Percentiles rank a stretch among this genome's conserved stretches.
Conservation (phyloP, 64 coral and sea anemone genomes). For the Porites australiensis region DNA sequence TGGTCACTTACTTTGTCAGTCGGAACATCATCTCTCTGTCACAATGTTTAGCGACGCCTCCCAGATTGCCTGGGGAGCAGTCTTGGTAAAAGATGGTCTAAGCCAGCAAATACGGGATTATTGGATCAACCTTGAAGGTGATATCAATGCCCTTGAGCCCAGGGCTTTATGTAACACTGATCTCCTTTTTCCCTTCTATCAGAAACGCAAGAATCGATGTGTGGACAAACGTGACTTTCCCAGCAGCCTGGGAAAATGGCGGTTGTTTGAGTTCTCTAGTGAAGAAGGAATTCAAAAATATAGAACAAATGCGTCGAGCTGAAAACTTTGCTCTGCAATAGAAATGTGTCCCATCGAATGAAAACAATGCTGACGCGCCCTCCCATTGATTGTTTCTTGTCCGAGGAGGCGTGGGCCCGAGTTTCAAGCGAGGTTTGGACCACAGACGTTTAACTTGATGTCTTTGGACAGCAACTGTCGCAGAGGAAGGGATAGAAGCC, state of each 20-base stretch:
- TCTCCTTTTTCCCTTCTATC: not conserved
- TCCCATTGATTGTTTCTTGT: constrained; percentile 4
- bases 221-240: not conserved
- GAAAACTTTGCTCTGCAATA: not conserved
- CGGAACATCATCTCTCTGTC: constrained; percentile 32
- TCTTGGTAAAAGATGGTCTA: not conserved
- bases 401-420: too few relatives aligned
- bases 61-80: constrained; percentile 27
- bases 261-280: constrained; percentile 14
- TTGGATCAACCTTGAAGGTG: not conserved
- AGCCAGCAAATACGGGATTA: constrained; percentile 11
- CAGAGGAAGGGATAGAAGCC: too few relatives aligned
- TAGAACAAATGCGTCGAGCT: not conserved
- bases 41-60: constrained; percentile 29
- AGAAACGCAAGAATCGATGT: constrained; percentile 32
- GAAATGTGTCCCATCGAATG: not conserved
- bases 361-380: not conserved
- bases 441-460: too few relatives aligned
- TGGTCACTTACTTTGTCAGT: constrained; percentile 1
- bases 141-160: constrained; percentile 26
- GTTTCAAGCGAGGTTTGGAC: too few relatives aligned
- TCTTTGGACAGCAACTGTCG: too few relatives aligned
- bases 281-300: not conserved
- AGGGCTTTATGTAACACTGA: constrained; percentile 1
- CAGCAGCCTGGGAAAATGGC: constrained; percentile 34